Base-by-base conservation (phyloP, 2,888 invertebrate genomes). In the Thereva nobilitata region DNA sequence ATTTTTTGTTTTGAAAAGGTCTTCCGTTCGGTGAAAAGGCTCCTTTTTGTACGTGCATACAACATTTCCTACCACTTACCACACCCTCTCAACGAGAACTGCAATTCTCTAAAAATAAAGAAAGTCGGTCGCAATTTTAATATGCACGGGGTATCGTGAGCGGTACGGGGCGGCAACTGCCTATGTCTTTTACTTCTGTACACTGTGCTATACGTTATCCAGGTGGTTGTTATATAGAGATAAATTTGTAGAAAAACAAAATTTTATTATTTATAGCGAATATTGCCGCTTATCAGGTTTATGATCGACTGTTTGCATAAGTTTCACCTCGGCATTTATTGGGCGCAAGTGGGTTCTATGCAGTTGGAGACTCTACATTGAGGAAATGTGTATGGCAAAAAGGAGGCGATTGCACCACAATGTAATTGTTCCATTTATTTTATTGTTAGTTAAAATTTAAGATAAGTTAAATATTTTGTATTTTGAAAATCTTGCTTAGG, bases 291-390 rank as follows among this genome's bases (percentile, higher is more conserved):
- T 59, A 59, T 59, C 47, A 49, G 4, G 34, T 47, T 47, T 59
- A 59, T 38, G 45, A 59, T 59, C 59, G 49, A 37, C 49, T 47
- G 49, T 59, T 59, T 59, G 59, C 55, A 40, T 55, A 55, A 59
- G 47, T 47, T 38, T 52, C 10, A 35, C 8, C 2, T 23, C 34
- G 34, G 6, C 52, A 23, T 52, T 8, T 52, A 49, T 38, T 12
- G 10, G 8, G 10, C 5, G 49, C 47, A 5, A 47, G 47, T 8
- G 23, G 23, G 23, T 23, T 23, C 23, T 23, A 23, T 23, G 23
- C 23, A 23, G 23, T 23, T 23, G 23, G 23, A 23, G 23, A 23
- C 23, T 23, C 23, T 23, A 23, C 23, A 23, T 23, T 23, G 23
- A 23, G 23, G 23, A 23, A 23, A 23, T 23, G 23, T 23, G 23